Evolutionary conservation across 2,888 invertebrate species (phyloP).

Genomic region (Hetaerina titia): DNA sequence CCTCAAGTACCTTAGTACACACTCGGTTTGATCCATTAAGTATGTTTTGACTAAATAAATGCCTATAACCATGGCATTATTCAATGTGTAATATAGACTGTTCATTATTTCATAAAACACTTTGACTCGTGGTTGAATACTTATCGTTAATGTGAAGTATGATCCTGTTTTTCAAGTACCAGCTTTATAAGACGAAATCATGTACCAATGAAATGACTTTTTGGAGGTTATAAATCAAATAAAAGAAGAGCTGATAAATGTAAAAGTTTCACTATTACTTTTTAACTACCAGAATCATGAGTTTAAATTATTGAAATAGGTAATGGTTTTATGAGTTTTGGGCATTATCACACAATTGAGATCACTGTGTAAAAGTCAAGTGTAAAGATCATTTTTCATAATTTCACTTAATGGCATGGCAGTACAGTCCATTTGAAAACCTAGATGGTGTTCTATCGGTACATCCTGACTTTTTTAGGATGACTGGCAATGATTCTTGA

Average conservation of each 20-base stretch:
- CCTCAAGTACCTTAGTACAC: slow-evolving; percentile 1
- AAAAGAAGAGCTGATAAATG: slow-evolving; percentile 27
- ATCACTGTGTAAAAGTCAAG: neutral
- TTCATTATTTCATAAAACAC: slow-evolving; percentile 17
- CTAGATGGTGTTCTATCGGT: too few species aligned
- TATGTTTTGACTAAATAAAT: neutral
- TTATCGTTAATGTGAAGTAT: slow-evolving; percentile 27
- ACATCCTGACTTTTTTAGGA: too few species aligned
- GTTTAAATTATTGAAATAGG: neutral
- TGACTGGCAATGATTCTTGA: too few species aligned
- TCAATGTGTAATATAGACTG: slow-evolving; percentile 1
- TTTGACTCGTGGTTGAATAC: slow-evolving; percentile 25
- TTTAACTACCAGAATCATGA: neutral
- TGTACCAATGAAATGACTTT: slow-evolving; percentile 26
- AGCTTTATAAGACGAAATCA: slow-evolving; percentile 34
- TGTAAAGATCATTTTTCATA: too few species aligned
- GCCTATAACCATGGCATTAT: neutral
- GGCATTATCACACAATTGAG: neutral
- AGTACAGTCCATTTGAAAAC: too few species aligned
- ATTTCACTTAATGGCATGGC: too few species aligned
- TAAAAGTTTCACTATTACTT: slow-evolving; percentile 20
- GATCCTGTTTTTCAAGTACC: slow-evolving; percentile 32
- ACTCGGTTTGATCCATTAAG: neutral
- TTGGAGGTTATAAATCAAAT: slow-evolving; percentile 39
- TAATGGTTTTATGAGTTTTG: neutral